phyloP scores from a whole-genome alignment of 1,140 invertebrate genomes.

The Lepidurus packardi region DNA sequence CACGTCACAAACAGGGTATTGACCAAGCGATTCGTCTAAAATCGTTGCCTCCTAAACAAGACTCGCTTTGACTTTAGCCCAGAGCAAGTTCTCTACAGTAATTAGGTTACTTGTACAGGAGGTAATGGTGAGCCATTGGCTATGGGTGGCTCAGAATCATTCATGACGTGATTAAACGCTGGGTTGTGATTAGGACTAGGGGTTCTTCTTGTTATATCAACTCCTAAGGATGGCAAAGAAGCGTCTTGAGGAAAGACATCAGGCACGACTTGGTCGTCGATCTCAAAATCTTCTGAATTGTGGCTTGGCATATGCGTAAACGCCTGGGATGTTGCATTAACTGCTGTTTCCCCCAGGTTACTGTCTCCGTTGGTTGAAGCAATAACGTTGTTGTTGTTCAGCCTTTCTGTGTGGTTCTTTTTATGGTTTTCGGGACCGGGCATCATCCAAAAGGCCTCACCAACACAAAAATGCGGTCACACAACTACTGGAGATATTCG shows the following conservation, averaged over 20 bases:
- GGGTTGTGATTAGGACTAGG: neutral
- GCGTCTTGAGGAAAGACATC: neutral
- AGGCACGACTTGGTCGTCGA: neutral
- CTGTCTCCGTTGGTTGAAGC: neutral
- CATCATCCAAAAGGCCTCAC: neutral
- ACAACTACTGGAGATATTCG: neutral
- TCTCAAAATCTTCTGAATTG: neutral
- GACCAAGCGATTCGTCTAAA: neutral
- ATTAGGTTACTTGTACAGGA: neutral
- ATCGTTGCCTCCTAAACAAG: neutral
- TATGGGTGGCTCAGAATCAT: neutral
- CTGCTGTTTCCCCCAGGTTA: neutral
- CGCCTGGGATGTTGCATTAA: neutral
- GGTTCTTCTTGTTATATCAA: neutral
- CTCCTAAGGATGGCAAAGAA: neutral
- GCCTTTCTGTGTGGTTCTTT: neutral
- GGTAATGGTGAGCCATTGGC: constrained; percentile 12
- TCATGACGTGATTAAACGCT: neutral
- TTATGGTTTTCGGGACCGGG: neutral
- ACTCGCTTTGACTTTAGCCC: neutral
- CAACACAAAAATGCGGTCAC: neutral
- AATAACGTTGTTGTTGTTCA: neutral
- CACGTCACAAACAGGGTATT: neutral
- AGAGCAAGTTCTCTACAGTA: neutral
- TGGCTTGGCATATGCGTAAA: neutral